These are phyloP conservation scores for Gryon sp. DNA, from an alignment of 1,140 invertebrate species.

Conservation along the genomic window DNA sequence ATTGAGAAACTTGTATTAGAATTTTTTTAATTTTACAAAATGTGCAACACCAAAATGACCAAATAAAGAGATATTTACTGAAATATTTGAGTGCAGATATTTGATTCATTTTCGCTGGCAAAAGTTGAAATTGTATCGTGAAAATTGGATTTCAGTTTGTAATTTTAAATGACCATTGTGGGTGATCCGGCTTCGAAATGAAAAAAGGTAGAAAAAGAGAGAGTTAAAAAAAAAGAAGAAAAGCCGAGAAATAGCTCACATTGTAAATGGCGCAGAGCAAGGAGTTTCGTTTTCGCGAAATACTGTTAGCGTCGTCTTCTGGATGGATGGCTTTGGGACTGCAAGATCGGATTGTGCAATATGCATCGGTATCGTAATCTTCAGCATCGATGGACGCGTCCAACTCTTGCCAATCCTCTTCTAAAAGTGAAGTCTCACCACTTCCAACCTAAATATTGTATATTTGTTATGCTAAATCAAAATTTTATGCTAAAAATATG, in stretches of 20 bases:
- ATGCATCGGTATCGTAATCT: constrained; percentile 66
- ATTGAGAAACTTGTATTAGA: too few relatives aligned
- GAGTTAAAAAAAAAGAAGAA: too few relatives aligned
- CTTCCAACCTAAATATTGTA: constrained; percentile 87
- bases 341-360: constrained; percentile 67
- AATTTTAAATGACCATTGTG: constrained; percentile 28
- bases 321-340: constrained; percentile 69
- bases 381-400: constrained; percentile 77
- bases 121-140: background rate
- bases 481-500: background rate
- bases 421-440: constrained; percentile 88
- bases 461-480: constrained; percentile 32
- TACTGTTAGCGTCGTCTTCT: constrained; percentile 52
- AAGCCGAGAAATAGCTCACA: too few relatives aligned
- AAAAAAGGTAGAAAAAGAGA: too few relatives aligned
- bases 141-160: constrained; percentile 2
- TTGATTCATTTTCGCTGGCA: background rate
- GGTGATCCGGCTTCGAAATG: too few relatives aligned
- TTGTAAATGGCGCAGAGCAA: constrained; percentile 83
- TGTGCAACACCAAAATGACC: too few relatives aligned
- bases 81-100: background rate
- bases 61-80: too few relatives aligned
- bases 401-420: constrained; percentile 88
- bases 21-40: too few relatives aligned
- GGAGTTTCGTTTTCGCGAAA: constrained; percentile 71